These are phyloP conservation scores for Phylloscopus trochiloides DNA, from an alignment of 2,113 vertebrate genomes.

Conservation along the genomic window DNA sequence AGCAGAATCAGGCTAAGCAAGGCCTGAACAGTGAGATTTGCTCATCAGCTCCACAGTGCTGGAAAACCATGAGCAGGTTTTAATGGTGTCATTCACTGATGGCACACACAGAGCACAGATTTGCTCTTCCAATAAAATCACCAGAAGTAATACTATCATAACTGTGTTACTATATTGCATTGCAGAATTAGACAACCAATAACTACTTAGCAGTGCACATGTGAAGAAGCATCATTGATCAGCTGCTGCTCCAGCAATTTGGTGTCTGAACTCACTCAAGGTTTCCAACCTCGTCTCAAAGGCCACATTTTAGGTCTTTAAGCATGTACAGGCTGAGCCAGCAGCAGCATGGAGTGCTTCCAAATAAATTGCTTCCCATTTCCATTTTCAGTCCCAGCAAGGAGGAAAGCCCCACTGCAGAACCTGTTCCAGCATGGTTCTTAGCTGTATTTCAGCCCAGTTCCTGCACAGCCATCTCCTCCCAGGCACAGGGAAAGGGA, in stretches of 20 bases:
- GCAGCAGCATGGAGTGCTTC: background rate
- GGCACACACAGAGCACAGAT: background rate
- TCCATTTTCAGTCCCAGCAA: background rate
- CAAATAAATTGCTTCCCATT: background rate
- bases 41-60: background rate
- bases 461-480: background rate
- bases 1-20: background rate
- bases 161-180: background rate
- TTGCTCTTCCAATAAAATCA: background rate
- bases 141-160: background rate
- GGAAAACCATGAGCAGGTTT: background rate
- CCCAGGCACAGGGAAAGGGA: background rate
- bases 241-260: background rate
- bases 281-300: background rate
- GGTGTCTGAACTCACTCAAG: background rate
- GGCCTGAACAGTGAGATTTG: accelerated
- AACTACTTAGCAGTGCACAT: background rate
- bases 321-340: background rate
- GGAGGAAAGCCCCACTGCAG: background rate
- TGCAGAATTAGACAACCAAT: background rate
- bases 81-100: background rate
- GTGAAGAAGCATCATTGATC: background rate
- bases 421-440: background rate
- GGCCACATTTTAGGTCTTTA: background rate
- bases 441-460: background rate